These are phyloP conservation scores for Danio tinwini DNA, from an alignment of 2,797 vertebrate species.

Conservation along the genomic window DNA sequence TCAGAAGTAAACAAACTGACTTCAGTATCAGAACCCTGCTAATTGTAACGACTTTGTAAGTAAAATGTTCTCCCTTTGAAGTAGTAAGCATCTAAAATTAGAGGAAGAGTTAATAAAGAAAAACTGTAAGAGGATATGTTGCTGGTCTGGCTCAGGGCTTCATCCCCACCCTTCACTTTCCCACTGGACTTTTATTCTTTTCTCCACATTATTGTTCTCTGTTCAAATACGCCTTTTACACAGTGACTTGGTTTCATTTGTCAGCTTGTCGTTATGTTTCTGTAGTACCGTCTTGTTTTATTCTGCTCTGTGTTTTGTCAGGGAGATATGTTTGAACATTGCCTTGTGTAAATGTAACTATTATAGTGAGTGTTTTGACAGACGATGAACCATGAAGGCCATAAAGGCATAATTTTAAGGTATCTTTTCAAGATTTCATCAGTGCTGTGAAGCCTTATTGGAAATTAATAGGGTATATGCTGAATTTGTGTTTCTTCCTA, in stretches of 20 bases:
- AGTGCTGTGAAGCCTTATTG: background rate
- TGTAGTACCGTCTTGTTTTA: background rate
- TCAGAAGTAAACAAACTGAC: background rate
- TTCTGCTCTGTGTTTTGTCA: background rate
- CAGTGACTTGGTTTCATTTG: slow-evolving; percentile 34
- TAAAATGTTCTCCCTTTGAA: background rate
- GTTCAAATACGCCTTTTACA: slow-evolving; percentile 36
- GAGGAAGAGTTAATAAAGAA: background rate
- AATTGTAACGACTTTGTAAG: background rate
- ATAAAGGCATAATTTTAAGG: background rate
- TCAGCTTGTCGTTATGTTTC: slow-evolving; percentile 1
- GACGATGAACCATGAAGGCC: background rate
- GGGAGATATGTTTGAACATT: background rate
- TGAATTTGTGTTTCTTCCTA: too few relatives aligned
- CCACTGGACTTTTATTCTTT: background rate
- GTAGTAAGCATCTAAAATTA: background rate
- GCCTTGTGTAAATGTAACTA: slow-evolving; percentile 4
- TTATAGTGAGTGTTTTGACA: slow-evolving; percentile 5
- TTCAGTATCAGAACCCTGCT: background rate
- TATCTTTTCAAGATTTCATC: background rate
- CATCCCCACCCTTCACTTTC: background rate
- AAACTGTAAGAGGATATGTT: background rate
- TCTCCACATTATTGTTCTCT: slow-evolving; percentile 3
- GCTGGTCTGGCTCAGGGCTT: background rate
- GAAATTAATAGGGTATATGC: background rate